Evolutionary conservation across 2,888 invertebrate species (phyloP).

Genomic region (Limnephilus lunatus): DNA sequence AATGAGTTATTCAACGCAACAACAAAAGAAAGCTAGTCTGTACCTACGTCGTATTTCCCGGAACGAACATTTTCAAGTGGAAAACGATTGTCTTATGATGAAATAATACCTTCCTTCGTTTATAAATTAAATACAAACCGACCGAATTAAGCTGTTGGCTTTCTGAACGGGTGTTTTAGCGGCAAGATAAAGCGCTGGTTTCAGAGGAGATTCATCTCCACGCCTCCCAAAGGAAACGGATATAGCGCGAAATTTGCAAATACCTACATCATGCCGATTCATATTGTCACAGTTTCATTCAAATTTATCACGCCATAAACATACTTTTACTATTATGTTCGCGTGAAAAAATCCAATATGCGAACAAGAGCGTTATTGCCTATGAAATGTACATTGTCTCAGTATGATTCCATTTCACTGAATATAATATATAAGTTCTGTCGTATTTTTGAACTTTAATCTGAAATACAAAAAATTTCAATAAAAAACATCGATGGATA

Average conservation of each 20-base stretch:
- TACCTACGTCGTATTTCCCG: slow-evolving; percentile 14
- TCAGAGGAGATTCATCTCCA: slow-evolving; percentile 20
- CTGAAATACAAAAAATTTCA: background rate
- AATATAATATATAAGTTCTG: background rate
- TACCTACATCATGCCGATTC: background rate
- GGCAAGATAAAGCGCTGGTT: slow-evolving; percentile 29
- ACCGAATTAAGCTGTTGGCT: slow-evolving; percentile 56
- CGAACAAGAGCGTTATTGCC: background rate
- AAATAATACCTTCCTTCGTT: slow-evolving; percentile 42
- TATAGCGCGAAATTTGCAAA: slow-evolving; percentile 20
- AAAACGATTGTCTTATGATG: slow-evolving; percentile 49
- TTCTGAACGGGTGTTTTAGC: slow-evolving; percentile 22
- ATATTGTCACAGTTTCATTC: slow-evolving; percentile 10
- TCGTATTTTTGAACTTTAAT: background rate
- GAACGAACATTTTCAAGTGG: slow-evolving; percentile 30
- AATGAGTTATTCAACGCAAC: slow-evolving; percentile 51
- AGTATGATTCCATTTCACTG: background rate
- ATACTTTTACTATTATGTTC: slow-evolving; percentile 11
- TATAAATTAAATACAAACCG: slow-evolving; percentile 51
- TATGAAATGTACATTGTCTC: background rate
- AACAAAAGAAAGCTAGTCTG: slow-evolving; percentile 49
- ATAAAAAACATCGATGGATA: background rate
- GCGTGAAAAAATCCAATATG: background rate
- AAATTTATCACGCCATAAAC: slow-evolving; percentile 20
- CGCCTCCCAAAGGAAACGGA: slow-evolving; percentile 29